Percentiles rank a stretch among this genome's conserved stretches.
phyloP scores from a whole-genome alignment of 2,113 vertebrate species.

The Cervus canadensis region DNA sequence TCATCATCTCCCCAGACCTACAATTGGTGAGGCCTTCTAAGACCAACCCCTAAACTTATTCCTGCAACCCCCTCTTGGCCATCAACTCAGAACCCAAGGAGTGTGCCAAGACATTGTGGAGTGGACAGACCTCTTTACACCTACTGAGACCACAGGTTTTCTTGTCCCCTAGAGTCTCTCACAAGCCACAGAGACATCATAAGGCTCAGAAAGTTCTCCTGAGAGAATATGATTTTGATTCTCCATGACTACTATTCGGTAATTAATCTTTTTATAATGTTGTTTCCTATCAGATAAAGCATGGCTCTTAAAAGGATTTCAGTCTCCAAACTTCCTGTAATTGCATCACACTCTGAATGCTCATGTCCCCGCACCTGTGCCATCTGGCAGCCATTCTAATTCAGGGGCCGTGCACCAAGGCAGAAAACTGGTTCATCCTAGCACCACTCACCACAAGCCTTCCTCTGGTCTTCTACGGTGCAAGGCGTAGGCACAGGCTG shows the following conservation, averaged over 20 bases:
- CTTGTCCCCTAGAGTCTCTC: not conserved
- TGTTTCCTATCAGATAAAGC: slow-evolving; percentile 1
- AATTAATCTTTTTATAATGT: not conserved
- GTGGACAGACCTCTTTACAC: no score
- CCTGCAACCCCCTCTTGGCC: not conserved
- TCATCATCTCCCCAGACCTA: not conserved
- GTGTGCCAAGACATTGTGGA: not conserved
- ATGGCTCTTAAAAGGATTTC: slow-evolving; percentile 71
- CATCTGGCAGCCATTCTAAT: slow-evolving; percentile 48
- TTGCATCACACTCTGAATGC: slow-evolving; percentile 42
- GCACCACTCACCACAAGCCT: slow-evolving; percentile 65
- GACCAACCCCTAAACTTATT: not conserved
- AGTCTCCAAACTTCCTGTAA: not conserved
- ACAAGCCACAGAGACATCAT: not conserved
- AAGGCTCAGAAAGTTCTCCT: not conserved
- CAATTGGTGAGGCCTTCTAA: not conserved
- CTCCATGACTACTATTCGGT: not conserved
- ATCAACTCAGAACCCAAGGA: not conserved
- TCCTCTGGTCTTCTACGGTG: slow-evolving; percentile 50
- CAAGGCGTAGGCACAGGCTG: slow-evolving; percentile 65
- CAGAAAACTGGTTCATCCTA: slow-evolving; percentile 71
- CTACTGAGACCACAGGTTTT: not conserved
- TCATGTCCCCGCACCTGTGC: slow-evolving; percentile 41
- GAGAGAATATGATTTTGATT: not conserved
- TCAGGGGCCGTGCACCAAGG: slow-evolving; percentile 63